These are phyloP conservation scores for Omphaloscelis lunosa DNA, from an alignment of 2,888 invertebrate genomes.

Conservation along the genomic window DNA sequence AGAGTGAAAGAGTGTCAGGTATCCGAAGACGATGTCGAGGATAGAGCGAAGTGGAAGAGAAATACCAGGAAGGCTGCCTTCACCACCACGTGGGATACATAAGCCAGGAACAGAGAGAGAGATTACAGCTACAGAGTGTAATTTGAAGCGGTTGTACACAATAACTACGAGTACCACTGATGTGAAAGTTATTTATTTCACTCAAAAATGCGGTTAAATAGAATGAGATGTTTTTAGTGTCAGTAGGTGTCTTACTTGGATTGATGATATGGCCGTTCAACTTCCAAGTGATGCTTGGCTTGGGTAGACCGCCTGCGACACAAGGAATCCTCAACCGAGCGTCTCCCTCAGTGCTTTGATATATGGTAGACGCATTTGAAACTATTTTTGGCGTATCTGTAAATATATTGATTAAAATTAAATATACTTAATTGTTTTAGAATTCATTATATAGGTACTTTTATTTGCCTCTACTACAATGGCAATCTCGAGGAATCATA, in stretches of 20 bases:
- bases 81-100: too few relatives aligned
- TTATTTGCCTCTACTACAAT: too few relatives aligned
- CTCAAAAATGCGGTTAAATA: not conserved
- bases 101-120: too few relatives aligned
- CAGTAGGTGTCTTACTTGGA: constrained; percentile 32
- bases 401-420: not conserved
- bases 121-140: too few relatives aligned
- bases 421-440: not conserved
- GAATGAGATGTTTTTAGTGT: not conserved
- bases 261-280: constrained; percentile 10
- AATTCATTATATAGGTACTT: too few relatives aligned
- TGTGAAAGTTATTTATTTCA: not conserved
- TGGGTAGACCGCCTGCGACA: constrained; percentile 42
- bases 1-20: too few relatives aligned
- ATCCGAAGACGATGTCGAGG: too few relatives aligned
- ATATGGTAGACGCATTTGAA: constrained; percentile 1
- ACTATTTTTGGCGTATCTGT: constrained; percentile 38
- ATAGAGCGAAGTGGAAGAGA: too few relatives aligned
- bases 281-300: constrained; percentile 50
- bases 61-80: too few relatives aligned
- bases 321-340: constrained; percentile 48
- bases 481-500: not conserved
- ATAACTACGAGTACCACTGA: not conserved
- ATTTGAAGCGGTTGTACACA: not conserved
- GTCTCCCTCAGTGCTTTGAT: constrained; percentile 42